Base-by-base conservation (phyloP, 2,113 vertebrate species). In the Callopanchax toddi region DNA sequence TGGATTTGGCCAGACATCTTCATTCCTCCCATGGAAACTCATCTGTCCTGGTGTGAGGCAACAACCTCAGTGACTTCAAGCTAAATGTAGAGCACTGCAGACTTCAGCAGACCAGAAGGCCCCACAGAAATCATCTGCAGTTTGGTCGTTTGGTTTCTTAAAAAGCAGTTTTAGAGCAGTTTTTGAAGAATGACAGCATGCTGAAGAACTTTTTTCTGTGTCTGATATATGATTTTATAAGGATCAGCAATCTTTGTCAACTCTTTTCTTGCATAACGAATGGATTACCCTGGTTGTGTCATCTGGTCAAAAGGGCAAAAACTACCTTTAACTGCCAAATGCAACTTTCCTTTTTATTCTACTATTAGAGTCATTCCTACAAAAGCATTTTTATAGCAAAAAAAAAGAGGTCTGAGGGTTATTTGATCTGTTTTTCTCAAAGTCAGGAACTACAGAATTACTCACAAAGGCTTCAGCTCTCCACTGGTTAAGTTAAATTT, bases 1-100 rank as follows among this genome's bases (percentile, higher is more conserved):
- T 91, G 87, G 89, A 88, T 89, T 91, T 92, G 90, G 91, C 89
- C 86, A 92, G 91, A 93, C 90, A 59, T 78, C 86, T 84, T 81
- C 49, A 60, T 89, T 86, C 80, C 86, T 89, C 82, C 79, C 82
- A 86, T 91, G 90, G 91, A 93, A 93, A 92, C 80, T 87, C 81
- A 76, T 87, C 79, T 79, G 81, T 87, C 84, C 82, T 82, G 76
- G 86, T 82, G 83, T 83, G 76, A 85, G 86, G 82, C 76, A 80
- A 91, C 90, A 91, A 87, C 86, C 85, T 88, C 71, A 55, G 69
- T 79, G 78, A 81, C 81, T 84, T 84, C 42, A 71, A 74, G 79
- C 85, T 64, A 42, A 77, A 83, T 57, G 76, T 46, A 64, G 29
- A 32, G 29, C 29, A 3, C 29, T 32, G 29, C 29, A 32, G 77